Evolutionary conservation across 35 echinoderm and acorn worm genomes (phyloP).

Genomic region (Ophiothrix spiculata): DNA sequence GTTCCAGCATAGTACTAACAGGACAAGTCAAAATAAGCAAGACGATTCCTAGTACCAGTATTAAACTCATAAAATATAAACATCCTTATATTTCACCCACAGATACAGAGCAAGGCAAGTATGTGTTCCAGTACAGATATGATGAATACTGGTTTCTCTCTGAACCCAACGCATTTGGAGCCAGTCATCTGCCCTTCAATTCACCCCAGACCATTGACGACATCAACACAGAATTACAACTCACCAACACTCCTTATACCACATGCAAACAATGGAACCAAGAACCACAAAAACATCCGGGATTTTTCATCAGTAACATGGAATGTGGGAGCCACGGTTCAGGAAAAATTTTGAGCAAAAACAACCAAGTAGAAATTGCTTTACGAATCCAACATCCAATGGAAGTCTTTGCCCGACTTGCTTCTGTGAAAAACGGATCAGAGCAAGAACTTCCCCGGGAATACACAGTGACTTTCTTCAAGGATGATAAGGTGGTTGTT

Average conservation of each 20-base stretch:
- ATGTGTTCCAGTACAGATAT: not conserved
- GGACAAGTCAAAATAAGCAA: no score
- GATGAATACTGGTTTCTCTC: not conserved
- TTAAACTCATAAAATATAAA: no score
- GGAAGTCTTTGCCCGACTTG: not conserved
- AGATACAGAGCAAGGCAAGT: not conserved
- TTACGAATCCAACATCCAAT: not conserved
- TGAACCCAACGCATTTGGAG: not conserved
- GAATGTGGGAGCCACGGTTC: not conserved
- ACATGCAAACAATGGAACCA: not conserved
- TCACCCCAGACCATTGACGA: not conserved
- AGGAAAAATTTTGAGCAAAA: not conserved
- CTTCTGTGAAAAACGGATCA: not conserved
- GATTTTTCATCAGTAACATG: not conserved
- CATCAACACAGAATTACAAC: not conserved
- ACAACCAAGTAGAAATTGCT: not conserved
- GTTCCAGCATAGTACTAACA: no score
- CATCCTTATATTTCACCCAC: no score
- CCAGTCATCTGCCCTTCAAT: not conserved
- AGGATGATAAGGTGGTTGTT: not conserved
- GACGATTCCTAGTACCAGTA: no score
- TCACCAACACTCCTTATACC: not conserved
- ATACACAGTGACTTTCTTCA: not conserved
- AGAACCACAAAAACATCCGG: not conserved
- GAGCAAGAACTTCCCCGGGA: not conserved